These are phyloP conservation scores for Sardinella longiceps DNA, from an alignment of 2,797 vertebrate genomes.

Conservation along the genomic window DNA sequence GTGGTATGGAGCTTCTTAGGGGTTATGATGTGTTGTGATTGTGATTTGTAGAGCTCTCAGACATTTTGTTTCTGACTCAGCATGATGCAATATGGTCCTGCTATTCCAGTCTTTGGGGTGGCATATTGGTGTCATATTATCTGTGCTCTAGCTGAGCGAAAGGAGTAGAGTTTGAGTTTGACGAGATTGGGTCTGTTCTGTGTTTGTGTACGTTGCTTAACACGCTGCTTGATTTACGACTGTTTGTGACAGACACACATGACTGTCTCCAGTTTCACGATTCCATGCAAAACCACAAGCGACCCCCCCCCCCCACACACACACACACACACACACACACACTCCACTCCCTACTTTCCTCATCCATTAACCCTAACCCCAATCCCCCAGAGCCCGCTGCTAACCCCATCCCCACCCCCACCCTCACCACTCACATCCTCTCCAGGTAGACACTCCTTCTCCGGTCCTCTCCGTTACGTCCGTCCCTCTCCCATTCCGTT, in stretches of 20 bases:
- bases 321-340: background rate
- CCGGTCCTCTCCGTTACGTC: no score
- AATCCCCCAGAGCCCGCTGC: background rate
- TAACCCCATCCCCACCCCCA: background rate
- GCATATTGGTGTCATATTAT: background rate
- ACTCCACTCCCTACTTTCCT: background rate
- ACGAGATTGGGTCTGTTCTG: background rate
- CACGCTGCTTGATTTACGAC: background rate
- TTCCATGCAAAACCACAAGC: background rate
- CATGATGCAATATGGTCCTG: no score
- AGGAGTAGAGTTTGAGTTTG: background rate
- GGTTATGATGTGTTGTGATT: no score
- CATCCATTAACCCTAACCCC: background rate
- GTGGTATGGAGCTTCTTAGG: no score
- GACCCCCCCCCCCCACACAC: background rate
- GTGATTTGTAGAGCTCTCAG: no score
- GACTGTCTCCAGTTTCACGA: background rate
- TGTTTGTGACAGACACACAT: slow-evolving; percentile 2
- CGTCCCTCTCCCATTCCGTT: background rate
- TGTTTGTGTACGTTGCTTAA: slow-evolving; percentile 12
- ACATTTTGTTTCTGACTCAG: no score
- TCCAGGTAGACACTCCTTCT: background rate
- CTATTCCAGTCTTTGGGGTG: background rate
- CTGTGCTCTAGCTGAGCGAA: background rate
- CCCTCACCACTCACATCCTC: background rate